Evolutionary conservation across 2,113 vertebrate genomes (phyloP), one percentile per base, ranked within the genome.

Genomic region (Panurus biarmicus): DNA sequence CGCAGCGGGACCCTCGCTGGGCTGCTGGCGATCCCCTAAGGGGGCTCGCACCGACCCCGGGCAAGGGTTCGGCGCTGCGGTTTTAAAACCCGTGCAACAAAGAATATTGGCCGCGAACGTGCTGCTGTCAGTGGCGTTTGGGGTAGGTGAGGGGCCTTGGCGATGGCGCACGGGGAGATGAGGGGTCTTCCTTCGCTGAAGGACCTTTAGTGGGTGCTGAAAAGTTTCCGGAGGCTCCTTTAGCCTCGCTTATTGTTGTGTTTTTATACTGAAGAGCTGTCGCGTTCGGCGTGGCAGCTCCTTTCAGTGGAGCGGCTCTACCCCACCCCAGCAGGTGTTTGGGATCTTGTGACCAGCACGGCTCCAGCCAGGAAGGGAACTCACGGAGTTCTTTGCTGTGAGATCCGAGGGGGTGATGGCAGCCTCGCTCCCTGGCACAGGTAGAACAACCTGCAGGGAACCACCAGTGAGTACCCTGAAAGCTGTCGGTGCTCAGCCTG

Each of bases 151-250:
- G 61, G 45, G 87, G 53, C 78, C 76, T 67, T 22, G 14, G 5
- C 9, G 78, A 3, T 4, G 42, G 18, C 38, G 15, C 58, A 13
- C n/a, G 24, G 56, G 14, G 26, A 20, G 38, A 10, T 16, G 64
- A 69, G 48, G 56, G 45, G 57, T 31, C 48, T 71, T 26, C 23
- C 61, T 11, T 67, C 1, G 2, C 53, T 24, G 28, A 5, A 57
- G n/a, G 40, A 35, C 57, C 70, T 42, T 79, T 5, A 21, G 66
- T 3, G 71, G 51, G 18, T 82, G 89, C 57, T 77, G 4, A 38
- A 84, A 96, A 91, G 94, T 96, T 96, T 72, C 77, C 71, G 83
- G 54, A 35, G 54, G 69, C 69, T 81, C 14, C 28, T 84, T 81
- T 13, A 31, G 72, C 66, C 38, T n/a, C 6, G 0, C 12, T 87